Evolutionary conservation across 1,140 invertebrate genomes (phyloP).

Genomic region (Lamellibrachia luymesi): DNA sequence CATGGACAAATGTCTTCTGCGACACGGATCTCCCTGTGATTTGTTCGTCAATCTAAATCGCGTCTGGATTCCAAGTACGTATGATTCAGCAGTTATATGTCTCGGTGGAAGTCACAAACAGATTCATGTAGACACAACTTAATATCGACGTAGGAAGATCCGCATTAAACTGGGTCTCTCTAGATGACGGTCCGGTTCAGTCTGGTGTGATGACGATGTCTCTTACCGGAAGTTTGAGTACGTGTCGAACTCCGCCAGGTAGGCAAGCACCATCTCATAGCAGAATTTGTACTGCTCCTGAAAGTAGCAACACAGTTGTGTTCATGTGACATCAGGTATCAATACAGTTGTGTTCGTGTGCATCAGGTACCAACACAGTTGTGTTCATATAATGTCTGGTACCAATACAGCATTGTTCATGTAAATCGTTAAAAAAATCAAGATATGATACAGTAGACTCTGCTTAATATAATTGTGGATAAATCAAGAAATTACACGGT

Average conservation of each 20-base stretch:
- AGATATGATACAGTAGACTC: no score
- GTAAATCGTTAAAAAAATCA: no score
- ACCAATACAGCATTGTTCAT: neutral
- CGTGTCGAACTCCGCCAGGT: constrained; percentile 30
- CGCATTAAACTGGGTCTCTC: neutral
- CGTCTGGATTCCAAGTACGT: neutral
- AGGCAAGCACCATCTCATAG: constrained; percentile 47
- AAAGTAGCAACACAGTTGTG: neutral
- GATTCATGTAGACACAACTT: neutral
- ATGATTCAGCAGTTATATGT: neutral
- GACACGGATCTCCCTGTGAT: neutral
- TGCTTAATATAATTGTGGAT: no score
- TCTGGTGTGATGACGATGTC: neutral
- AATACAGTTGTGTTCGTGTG: neutral
- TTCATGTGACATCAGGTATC: neutral
- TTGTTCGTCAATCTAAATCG: neutral
- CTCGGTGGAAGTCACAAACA: neutral
- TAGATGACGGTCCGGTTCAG: neutral
- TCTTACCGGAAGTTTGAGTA: constrained; percentile 27
- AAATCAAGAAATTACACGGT: no score
- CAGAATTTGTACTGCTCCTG: constrained; percentile 54
- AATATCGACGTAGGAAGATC: neutral
- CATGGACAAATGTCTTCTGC: neutral
- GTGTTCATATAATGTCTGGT: neutral
- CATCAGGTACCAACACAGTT: neutral